These are phyloP conservation scores for Corythornis leucogaster DNA, from an alignment of 2,797 vertebrate species.

Conservation along the genomic window DNA sequence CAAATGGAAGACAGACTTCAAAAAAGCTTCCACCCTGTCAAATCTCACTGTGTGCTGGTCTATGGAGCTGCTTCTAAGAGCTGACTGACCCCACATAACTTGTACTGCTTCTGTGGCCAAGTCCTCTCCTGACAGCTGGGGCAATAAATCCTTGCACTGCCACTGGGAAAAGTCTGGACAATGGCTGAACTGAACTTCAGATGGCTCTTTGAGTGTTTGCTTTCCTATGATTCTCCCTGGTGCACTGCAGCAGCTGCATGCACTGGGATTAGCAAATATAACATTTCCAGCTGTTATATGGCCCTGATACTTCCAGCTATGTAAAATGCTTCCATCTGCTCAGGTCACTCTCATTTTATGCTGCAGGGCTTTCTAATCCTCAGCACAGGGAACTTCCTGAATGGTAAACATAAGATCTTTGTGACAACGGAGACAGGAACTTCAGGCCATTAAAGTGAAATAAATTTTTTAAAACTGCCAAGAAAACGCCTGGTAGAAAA, in stretches of 20 bases:
- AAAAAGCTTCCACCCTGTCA: not conserved
- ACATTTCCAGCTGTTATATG: not conserved
- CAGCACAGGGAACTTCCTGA: not conserved
- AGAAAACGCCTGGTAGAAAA: not conserved
- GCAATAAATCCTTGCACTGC: not conserved
- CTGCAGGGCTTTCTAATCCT: not conserved
- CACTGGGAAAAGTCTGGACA: not conserved
- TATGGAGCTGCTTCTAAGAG: not conserved
- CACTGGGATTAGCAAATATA: not conserved
- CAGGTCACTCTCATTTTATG: not conserved
- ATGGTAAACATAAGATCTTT: not conserved
- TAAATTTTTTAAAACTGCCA: not conserved
- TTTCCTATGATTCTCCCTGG: not conserved
- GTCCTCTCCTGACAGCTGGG: not conserved
- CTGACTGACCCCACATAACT: not conserved
- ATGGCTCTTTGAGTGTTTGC: not conserved
- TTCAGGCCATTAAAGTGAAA: not conserved
- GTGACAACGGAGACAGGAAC: not conserved
- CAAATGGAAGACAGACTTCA: not conserved
- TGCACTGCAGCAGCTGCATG: not conserved
- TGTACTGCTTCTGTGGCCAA: not conserved
- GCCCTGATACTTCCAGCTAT: not conserved
- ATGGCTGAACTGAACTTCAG: not conserved
- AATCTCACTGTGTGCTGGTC: not conserved
- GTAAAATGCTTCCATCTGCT: not conserved